Conservation (phyloP, 2,888 invertebrate species). For the Scaeva pyrastri region DNA sequence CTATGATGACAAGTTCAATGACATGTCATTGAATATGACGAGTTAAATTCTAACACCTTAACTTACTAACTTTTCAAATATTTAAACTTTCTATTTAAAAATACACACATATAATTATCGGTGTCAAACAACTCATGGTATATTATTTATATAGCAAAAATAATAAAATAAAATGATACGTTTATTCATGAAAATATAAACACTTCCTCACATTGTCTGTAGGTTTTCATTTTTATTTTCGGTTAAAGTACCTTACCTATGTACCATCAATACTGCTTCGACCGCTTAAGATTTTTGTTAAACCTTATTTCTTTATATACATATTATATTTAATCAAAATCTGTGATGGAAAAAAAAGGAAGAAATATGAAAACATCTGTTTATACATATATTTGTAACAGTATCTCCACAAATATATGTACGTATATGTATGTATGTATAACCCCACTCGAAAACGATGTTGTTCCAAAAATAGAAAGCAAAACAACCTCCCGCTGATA, state of each 20-base stretch:
- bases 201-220: not conserved
- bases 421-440: not conserved
- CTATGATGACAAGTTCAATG: not conserved
- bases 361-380: not conserved
- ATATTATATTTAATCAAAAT: constrained; percentile 1
- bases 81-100: no score
- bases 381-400: not conserved
- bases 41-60: no score
- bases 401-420: no score
- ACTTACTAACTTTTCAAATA: no score
- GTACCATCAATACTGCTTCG: not conserved
- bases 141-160: not conserved
- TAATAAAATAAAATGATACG: not conserved
- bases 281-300: constrained; percentile 5
- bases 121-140: not conserved
- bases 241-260: not conserved
- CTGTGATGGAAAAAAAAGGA: not conserved
- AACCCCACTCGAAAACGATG: constrained; percentile 4
- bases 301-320: not conserved
- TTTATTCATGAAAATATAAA: not conserved
- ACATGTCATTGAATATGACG: not conserved
- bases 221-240: not conserved
- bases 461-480: constrained; percentile 39
- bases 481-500: constrained; percentile 34
- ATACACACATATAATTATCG: not conserved